phyloP scores from a whole-genome alignment of 1,140 invertebrate species.

The Drosophila nebulosa region DNA sequence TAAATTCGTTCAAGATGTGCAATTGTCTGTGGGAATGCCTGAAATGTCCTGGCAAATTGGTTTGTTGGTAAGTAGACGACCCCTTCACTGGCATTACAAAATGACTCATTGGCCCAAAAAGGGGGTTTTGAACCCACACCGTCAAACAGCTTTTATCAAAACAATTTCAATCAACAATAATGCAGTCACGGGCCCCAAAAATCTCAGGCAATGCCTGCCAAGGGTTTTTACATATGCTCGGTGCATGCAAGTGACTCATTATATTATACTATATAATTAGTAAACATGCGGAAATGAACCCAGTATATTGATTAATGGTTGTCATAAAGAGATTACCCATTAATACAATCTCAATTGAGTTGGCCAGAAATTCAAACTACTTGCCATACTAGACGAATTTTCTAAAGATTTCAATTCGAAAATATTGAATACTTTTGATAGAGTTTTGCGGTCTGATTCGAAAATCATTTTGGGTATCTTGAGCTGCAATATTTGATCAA shows the following conservation, averaged over 20 bases:
- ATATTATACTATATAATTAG: not conserved
- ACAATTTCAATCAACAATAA: not conserved
- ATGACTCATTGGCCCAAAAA: slow-evolving; percentile 30
- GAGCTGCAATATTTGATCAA: not conserved
- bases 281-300: too few species aligned
- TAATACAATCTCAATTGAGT: too few species aligned
- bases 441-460: not conserved
- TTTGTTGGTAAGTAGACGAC: slow-evolving; percentile 67
- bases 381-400: too few species aligned
- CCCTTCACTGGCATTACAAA: not conserved
- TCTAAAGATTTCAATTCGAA: too few species aligned
- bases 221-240: too few species aligned
- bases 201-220: too few species aligned
- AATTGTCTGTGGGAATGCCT: slow-evolving; percentile 69
- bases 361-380: too few species aligned
- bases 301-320: too few species aligned
- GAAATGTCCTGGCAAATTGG: slow-evolving; percentile 71
- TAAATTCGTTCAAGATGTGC: slow-evolving; percentile 54
- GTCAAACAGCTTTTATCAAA: not conserved
- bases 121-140: not conserved
- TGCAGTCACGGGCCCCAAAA: too few species aligned
- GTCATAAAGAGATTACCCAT: too few species aligned
- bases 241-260: not conserved
- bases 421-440: too few species aligned
- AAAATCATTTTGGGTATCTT: not conserved